Conservation (phyloP, 1,140 invertebrate species). For the Oedothorax gibbosus region DNA sequence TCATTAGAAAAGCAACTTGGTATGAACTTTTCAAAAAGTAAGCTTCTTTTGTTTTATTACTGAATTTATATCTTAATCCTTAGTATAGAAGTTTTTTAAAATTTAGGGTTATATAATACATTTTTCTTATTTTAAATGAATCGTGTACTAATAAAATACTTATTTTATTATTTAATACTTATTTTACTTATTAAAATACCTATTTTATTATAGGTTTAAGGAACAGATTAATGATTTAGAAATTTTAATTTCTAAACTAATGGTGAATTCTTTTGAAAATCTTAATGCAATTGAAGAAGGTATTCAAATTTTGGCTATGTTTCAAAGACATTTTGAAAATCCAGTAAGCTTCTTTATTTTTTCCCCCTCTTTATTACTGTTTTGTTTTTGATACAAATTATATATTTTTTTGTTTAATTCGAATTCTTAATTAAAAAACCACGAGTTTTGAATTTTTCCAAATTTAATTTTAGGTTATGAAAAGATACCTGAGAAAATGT, state of each 20-base stretch:
- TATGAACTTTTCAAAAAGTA: constrained; percentile 79
- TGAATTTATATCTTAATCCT: too few relatives aligned
- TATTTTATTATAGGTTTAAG: constrained; percentile 67
- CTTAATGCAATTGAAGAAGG: constrained; percentile 69
- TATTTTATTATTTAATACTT: constrained; percentile 17
- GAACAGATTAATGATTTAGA: constrained; percentile 70
- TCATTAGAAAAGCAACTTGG: constrained; percentile 79
- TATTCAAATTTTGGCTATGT: constrained; percentile 70
- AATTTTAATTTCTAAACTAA: constrained; percentile 70
- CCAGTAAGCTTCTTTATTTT: constrained; percentile 65
- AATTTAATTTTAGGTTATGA: constrained; percentile 19
- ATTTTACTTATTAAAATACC: neutral
- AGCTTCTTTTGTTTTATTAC: constrained; percentile 9
- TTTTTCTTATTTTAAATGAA: too few relatives aligned
- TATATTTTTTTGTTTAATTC: neutral
- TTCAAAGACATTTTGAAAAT: constrained; percentile 69
- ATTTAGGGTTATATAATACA: too few relatives aligned
- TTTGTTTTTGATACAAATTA: neutral
- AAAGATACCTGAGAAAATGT: constrained; percentile 15
- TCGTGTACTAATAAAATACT: too few relatives aligned
- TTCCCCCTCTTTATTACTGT: neutral
- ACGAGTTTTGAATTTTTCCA: neutral
- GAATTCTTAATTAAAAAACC: neutral
- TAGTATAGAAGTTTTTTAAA: too few relatives aligned
- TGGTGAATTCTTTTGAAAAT: constrained; percentile 70